Evolutionary conservation across 37 sponge, comb jelly and placozoan genomes (phyloP).

Genomic region (Halisarca cf. caerulea): DNA sequence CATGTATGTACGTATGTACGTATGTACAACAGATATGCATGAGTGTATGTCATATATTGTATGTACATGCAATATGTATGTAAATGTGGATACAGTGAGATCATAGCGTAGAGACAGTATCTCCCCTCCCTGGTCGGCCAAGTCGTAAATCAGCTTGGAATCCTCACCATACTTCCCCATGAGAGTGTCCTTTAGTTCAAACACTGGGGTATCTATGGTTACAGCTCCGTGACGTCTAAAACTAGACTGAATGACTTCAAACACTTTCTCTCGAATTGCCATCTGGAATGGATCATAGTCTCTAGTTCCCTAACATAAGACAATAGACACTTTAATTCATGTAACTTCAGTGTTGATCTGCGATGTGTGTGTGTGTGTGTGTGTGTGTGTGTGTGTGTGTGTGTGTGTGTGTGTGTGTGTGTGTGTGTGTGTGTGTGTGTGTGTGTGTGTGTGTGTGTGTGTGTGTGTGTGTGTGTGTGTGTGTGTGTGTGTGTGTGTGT

Average conservation of each 20-base stretch:
- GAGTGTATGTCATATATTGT: background rate
- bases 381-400: conserved; percentile 44
- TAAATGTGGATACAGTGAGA: conserved; percentile 93
- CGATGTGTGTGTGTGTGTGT: conserved; percentile 35
- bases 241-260: conserved; percentile 69
- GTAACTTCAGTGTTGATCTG: background rate
- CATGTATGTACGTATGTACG: no score
- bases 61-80: background rate
- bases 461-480: background rate
- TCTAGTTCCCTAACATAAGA: conserved; percentile 76
- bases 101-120: conserved; percentile 94
- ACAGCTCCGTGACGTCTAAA: conserved; percentile 98
- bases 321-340: background rate
- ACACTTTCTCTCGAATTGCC: conserved; percentile 91
- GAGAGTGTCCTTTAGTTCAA: conserved; percentile 92
- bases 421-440: conserved; percentile 50
- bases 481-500: background rate
- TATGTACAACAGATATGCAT: no score
- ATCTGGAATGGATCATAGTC: conserved; percentile 96
- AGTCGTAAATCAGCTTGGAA: conserved; percentile 95
- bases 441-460: background rate
- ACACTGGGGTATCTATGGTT: conserved; percentile 96
- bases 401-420: conserved; percentile 48
- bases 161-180: conserved; percentile 99
- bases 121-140: conserved; percentile 98